These are phyloP conservation scores for Boloria euphrosyne DNA, from an alignment of 2,888 invertebrate genomes.

Conservation along the genomic window DNA sequence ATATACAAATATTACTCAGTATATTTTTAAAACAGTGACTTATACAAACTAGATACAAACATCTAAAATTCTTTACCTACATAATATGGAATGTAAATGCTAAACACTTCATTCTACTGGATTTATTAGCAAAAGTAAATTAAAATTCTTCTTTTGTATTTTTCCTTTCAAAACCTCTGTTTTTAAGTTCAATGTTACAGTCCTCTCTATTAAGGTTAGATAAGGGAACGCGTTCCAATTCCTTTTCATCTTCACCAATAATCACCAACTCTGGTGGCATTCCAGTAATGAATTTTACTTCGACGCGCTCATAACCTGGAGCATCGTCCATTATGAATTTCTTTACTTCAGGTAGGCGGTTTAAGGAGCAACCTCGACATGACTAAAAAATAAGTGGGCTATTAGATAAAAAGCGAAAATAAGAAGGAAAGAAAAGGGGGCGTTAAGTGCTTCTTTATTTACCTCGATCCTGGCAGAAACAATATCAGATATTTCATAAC, in stretches of 20 bases:
- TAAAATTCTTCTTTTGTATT: slow-evolving; percentile 72
- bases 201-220: slow-evolving; percentile 82
- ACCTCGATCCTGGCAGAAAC: slow-evolving; percentile 75
- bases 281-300: slow-evolving; percentile 86
- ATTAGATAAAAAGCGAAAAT: neutral
- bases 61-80: neutral
- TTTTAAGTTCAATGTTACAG: slow-evolving; percentile 85
- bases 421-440: slow-evolving; percentile 1
- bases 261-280: slow-evolving; percentile 85
- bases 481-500: slow-evolving; percentile 62
- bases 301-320: slow-evolving; percentile 83
- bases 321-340: slow-evolving; percentile 86
- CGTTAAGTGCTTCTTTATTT: slow-evolving; percentile 29
- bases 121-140: slow-evolving; percentile 27
- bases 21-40: neutral
- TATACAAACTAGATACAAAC: slow-evolving; percentile 3
- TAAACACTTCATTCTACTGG: neutral
- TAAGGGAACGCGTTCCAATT: slow-evolving; percentile 84
- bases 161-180: slow-evolving; percentile 82
- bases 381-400: slow-evolving; percentile 69
- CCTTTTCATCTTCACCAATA: slow-evolving; percentile 79
- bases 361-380: slow-evolving; percentile 86
- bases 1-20: neutral
- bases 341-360: slow-evolving; percentile 85
- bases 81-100: slow-evolving; percentile 11